phyloP scores from a whole-genome alignment of 2,888 invertebrate genomes.

The Trissonchulus sp. region DNA sequence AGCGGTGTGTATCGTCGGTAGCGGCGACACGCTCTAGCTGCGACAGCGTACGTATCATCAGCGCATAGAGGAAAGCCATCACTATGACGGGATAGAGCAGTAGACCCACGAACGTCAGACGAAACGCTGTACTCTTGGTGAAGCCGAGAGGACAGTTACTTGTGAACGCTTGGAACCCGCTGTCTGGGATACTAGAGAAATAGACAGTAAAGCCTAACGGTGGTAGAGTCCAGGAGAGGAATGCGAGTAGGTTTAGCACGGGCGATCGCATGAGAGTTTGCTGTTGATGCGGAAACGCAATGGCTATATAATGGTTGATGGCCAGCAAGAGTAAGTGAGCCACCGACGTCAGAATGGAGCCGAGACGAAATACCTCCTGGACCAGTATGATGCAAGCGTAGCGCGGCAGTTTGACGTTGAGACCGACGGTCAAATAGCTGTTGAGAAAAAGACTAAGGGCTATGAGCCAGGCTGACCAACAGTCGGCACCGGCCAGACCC shows the following conservation, averaged over 20 bases:
- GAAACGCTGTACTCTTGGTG: conserved; percentile 19
- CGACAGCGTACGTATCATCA: conserved; percentile 12
- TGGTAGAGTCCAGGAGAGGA: conserved; percentile 18
- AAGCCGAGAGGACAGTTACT: conserved; percentile 12
- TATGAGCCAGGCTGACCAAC: conserved; percentile 15
- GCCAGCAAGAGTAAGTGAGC: conserved; percentile 20
- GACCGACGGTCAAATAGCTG: conserved; percentile 21
- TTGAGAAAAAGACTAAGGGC: conserved; percentile 14
- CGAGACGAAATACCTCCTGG: conserved; percentile 13
- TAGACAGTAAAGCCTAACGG: conserved; percentile 12
- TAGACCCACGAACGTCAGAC: conserved; percentile 2
- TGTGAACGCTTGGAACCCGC: not conserved
- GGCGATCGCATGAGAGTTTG: not conserved
- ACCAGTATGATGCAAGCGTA: conserved; percentile 22
- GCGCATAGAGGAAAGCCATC: conserved; percentile 10
- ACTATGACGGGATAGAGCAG: not conserved
- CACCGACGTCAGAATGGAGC: conserved; percentile 19
- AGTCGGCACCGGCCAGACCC: conserved; percentile 25
- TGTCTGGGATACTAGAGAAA: not conserved
- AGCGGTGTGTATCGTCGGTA: not conserved
- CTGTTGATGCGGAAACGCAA: conserved; percentile 15
- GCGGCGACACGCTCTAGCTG: not conserved
- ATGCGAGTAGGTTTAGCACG: not conserved
- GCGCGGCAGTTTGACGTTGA: conserved; percentile 1
- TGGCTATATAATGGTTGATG: conserved; percentile 24